Evolutionary conservation across 2,888 invertebrate genomes (phyloP).

Genomic region (Torymus auratus): DNA sequence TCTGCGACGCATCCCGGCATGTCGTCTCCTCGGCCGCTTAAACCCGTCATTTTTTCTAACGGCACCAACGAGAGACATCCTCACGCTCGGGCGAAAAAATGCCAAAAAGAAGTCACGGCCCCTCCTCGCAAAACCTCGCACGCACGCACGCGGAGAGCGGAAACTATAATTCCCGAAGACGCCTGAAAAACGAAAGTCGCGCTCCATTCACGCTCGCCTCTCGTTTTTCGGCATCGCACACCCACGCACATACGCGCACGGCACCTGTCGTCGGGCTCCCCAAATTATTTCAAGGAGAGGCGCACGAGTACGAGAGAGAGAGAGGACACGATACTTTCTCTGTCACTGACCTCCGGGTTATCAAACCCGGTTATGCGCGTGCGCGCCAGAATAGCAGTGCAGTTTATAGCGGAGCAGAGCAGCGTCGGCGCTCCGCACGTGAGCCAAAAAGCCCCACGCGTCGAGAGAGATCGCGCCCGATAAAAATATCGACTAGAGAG

Average conservation of each 20-base stretch:
- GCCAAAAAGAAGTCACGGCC: not conserved
- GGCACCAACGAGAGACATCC: not conserved
- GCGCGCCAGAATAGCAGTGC: slow-evolving; percentile 22
- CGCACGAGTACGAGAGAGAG: not conserved
- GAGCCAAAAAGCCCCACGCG: no score
- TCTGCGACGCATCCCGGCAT: slow-evolving; percentile 15
- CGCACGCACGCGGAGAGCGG: not conserved
- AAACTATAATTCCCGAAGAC: slow-evolving; percentile 54
- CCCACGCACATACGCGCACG: slow-evolving; percentile 16
- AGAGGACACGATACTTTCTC: slow-evolving; percentile 48
- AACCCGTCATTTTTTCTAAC: slow-evolving; percentile 26
- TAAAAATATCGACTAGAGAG: slow-evolving; percentile 28
- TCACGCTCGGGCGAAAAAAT: not conserved
- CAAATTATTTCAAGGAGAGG: slow-evolving; percentile 53
- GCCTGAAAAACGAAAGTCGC: slow-evolving; percentile 45
- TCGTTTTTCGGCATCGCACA: slow-evolving; percentile 14
- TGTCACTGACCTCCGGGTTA: slow-evolving; percentile 63
- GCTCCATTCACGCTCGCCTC: slow-evolving; percentile 30
- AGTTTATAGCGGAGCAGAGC: slow-evolving; percentile 6
- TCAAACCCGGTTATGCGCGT: slow-evolving; percentile 59
- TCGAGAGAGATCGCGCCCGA: not conserved
- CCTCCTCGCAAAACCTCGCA: slow-evolving; percentile 5
- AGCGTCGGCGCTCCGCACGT: not conserved
- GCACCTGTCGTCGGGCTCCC: slow-evolving; percentile 56
- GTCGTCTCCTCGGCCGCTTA: not conserved